Base-by-base conservation (phyloP, 1,140 invertebrate genomes). In the Drosophila dunni region DNA sequence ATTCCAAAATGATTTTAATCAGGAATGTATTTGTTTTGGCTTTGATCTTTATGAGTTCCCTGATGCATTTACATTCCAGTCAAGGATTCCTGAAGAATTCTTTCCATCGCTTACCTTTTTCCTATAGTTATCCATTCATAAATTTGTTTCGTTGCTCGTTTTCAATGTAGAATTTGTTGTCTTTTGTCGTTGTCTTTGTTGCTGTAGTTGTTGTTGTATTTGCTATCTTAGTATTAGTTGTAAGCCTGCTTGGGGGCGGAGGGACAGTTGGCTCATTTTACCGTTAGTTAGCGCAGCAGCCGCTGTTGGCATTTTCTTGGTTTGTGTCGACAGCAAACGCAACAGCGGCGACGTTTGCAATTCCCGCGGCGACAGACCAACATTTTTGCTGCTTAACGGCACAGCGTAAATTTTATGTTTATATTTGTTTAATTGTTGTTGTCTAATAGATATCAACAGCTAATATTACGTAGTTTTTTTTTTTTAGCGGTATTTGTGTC, bases 41-140 rank as follows among this genome's bases (percentile, higher is more conserved):
- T 20, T 20, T 20, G 17, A 20, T 20, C 17, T 20, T 2, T 20
- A 20, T 1, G 17, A 20, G 13, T 3, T 46, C n/a, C 13, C 20
- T 17, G 24, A 15, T 29, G 20, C 29, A 20, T 20, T 20, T 7
- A 29, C 5, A n/a, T 9, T 6, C 38, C 9, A 40, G 24, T 17
- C 1, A 17, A 17, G 17, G 17, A 11, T 13, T 20, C 7, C 13
- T 38, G 42, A 3, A 44, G 54, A n/a, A 20, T 17, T 20, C 17
- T 20, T 20, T 2, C 2, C 54, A 44, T 57, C 10, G 54, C 83
- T 89, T 65, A 91, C 90, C 90, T 91, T 91, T 46, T 91, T 91
- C 38, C 90, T 90, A 83, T 91, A 91, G 86, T 91, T 91, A 78
- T 91, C 90, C 90, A 91, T 91, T 80, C 70, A 75, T 77, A 64